Percentiles rank a stretch among this genome's conserved stretches.
Evolutionary conservation across 2,113 vertebrate genomes (phyloP).

Genomic region (Caloenas nicobarica): DNA sequence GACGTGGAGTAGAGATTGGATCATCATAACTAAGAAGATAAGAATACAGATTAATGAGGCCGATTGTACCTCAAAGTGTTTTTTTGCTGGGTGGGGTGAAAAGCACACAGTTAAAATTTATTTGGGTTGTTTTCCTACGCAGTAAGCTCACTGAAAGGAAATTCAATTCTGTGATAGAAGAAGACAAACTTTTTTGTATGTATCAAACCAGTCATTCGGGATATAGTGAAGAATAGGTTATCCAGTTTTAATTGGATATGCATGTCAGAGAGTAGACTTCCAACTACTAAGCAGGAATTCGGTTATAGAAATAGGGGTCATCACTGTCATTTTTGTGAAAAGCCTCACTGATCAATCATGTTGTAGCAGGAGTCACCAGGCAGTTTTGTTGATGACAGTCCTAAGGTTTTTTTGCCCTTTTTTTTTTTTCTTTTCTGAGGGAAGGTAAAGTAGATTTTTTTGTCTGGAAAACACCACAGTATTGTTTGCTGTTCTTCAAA

Average conservation of each 20-base stretch:
- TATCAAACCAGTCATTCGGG: not conserved
- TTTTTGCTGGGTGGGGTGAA: not conserved
- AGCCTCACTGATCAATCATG: not conserved
- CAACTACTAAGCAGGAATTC: not conserved
- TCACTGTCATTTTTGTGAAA: not conserved
- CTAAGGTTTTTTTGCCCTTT: not conserved
- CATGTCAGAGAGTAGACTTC: not conserved
- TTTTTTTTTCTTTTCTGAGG: not conserved
- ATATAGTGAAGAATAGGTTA: not conserved
- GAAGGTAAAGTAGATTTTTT: not conserved
- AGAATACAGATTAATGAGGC: not conserved
- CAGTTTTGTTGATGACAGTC: not conserved
- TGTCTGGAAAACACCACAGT: not conserved
- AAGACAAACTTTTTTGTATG: not conserved
- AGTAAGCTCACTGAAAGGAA: not conserved
- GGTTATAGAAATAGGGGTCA: not conserved
- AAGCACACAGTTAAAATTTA: not conserved
- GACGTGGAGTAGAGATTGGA: accelerated
- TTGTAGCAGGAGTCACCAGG: not conserved
- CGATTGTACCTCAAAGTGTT: not conserved
- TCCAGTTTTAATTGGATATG: not conserved
- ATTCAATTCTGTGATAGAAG: not conserved
- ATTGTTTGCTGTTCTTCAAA: not conserved
- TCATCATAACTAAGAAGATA: not conserved
- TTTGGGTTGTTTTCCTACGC: not conserved